phyloP scores from a whole-genome alignment of 2,113 vertebrate species.

The Aplodontia rufa region DNA sequence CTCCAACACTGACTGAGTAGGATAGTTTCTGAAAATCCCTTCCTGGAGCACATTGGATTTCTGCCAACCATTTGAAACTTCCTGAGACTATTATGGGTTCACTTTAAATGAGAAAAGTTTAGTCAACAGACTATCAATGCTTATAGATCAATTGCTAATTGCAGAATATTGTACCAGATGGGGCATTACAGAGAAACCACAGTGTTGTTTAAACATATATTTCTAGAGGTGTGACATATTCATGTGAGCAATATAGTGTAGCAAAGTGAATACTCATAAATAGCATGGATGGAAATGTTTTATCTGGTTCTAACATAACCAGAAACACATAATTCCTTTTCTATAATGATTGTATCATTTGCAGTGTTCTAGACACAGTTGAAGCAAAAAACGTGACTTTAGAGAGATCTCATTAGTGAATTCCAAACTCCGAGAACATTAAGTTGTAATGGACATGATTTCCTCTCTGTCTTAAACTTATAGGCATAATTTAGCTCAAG shows the following conservation, averaged over 20 bases:
- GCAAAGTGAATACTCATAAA: background rate
- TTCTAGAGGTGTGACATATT: background rate
- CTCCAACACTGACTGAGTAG: background rate
- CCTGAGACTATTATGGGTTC: background rate
- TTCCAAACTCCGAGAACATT: background rate
- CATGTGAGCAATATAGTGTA: background rate
- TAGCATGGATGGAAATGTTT: background rate
- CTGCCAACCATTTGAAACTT: background rate
- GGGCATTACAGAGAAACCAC: background rate
- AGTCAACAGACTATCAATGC: background rate
- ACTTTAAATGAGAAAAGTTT: background rate
- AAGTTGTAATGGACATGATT: background rate
- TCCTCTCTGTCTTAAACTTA: background rate
- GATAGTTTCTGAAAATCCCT: background rate
- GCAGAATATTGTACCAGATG: background rate
- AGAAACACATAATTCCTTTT: background rate
- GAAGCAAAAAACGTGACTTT: background rate
- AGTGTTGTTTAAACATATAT: background rate
- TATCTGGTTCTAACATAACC: background rate
- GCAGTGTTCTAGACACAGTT: background rate
- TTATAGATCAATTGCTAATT: slow-evolving; percentile 1
- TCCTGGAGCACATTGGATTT: background rate
- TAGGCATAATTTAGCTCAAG: background rate
- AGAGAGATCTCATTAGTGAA: background rate
- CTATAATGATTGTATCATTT: background rate